Conservation (phyloP, 2,888 invertebrate species). For the Apamea sordens region DNA sequence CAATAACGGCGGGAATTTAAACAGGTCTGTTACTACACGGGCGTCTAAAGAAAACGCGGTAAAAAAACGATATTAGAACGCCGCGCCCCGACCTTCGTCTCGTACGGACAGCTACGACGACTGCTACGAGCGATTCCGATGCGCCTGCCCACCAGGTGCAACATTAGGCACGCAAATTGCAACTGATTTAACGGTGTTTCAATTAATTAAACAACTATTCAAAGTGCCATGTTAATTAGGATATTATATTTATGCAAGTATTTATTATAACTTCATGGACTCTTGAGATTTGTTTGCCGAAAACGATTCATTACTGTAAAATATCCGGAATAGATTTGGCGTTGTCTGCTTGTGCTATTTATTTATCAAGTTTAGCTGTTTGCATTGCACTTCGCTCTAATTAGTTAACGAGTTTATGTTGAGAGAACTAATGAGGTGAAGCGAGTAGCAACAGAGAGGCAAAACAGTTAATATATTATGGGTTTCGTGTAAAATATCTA, state of each 20-base stretch:
- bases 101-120: constrained; percentile 67
- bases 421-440: constrained; percentile 25
- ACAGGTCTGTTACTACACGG: constrained; percentile 17
- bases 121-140: constrained; percentile 66
- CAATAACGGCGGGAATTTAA: constrained; percentile 46
- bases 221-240: constrained; percentile 11
- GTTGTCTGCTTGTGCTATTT: constrained; percentile 16
- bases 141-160: constrained; percentile 76
- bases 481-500: neutral
- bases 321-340: constrained; percentile 20
- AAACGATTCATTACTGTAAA: constrained; percentile 24
- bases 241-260: neutral
- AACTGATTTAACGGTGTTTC: constrained; percentile 48
- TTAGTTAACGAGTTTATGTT: constrained; percentile 29
- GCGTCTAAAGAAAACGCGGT: constrained; percentile 47
- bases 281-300: constrained; percentile 5
- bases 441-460: neutral
- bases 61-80: constrained; percentile 83
- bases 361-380: constrained; percentile 28
- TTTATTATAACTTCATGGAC: neutral
- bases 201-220: constrained; percentile 17
- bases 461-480: neutral
- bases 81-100: constrained; percentile 82
- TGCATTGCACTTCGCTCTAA: constrained; percentile 33
- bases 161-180: constrained; percentile 50